phyloP scores from a whole-genome alignment of 2,113 vertebrate genomes.

The Opisthocomus hoazin region DNA sequence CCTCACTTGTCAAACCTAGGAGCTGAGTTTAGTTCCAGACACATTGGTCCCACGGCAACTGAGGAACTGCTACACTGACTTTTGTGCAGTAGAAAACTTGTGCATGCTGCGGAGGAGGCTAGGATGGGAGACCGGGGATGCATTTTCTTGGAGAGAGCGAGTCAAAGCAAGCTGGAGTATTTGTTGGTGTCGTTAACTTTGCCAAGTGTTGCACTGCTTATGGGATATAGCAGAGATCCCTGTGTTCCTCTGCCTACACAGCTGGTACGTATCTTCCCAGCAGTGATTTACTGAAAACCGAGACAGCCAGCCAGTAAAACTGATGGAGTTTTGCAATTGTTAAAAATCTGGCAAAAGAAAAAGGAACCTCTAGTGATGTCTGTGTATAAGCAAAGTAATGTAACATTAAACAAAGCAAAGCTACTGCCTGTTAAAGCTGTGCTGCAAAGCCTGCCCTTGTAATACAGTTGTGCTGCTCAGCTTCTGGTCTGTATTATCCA shows the following conservation, averaged over 20 bases:
- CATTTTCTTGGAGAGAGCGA: neutral
- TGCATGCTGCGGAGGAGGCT: neutral
- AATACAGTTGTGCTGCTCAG: neutral
- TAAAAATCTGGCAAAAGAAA: neutral
- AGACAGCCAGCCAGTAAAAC: neutral
- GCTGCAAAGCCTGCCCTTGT: neutral
- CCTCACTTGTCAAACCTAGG: neutral
- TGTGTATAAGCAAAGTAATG: neutral
- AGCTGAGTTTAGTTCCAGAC: neutral
- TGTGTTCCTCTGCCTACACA: neutral
- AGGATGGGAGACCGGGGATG: neutral
- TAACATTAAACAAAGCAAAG: neutral
- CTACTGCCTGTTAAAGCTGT: neutral
- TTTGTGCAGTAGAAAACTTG: neutral
- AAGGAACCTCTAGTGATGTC: neutral
- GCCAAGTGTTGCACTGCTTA: neutral
- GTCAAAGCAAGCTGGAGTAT: neutral
- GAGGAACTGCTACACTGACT: neutral
- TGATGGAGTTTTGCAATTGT: neutral
- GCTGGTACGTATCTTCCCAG: neutral
- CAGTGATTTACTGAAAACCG: neutral
- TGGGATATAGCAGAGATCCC: neutral
- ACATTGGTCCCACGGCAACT: rapidly evolving
- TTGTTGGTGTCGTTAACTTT: neutral
- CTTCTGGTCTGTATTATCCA: neutral